These are phyloP conservation scores for Heteronetta atricapilla DNA, from an alignment of 2,113 vertebrate genomes.

Conservation along the genomic window DNA sequence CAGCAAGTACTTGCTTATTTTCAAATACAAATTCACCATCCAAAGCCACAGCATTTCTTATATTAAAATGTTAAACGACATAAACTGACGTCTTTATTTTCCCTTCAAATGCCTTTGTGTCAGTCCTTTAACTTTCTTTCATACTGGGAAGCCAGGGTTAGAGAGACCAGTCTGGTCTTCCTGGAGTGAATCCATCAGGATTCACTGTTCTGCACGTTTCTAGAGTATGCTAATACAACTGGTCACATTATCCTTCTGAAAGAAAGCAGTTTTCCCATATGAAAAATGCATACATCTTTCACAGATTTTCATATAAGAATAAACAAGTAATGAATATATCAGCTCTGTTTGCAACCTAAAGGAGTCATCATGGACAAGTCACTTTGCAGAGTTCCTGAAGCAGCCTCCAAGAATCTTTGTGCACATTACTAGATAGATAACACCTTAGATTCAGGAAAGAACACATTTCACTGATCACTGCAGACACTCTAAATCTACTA, in stretches of 20 bases:
- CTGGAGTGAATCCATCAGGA: background rate
- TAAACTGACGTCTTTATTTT: background rate
- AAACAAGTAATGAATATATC: background rate
- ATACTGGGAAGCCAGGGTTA: background rate
- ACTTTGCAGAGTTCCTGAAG: background rate
- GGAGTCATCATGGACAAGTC: background rate
- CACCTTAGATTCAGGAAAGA: background rate
- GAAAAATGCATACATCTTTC: background rate
- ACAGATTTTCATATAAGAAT: background rate
- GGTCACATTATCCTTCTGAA: background rate
- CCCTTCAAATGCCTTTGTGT: background rate
- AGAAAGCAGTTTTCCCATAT: background rate
- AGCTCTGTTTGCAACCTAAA: background rate
- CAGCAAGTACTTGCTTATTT: background rate
- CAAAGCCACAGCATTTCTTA: background rate
- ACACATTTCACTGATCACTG: background rate
- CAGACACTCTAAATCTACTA: background rate
- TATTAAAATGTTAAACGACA: background rate
- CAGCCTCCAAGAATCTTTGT: fast-evolving
- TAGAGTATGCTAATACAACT: background rate
- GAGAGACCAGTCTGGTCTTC: background rate
- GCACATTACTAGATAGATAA: background rate
- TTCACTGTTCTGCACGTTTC: background rate
- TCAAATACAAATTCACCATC: background rate
- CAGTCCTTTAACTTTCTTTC: background rate